Conservation (phyloP, 1,140 invertebrate species). For the Drosophila grimshawi region DNA sequence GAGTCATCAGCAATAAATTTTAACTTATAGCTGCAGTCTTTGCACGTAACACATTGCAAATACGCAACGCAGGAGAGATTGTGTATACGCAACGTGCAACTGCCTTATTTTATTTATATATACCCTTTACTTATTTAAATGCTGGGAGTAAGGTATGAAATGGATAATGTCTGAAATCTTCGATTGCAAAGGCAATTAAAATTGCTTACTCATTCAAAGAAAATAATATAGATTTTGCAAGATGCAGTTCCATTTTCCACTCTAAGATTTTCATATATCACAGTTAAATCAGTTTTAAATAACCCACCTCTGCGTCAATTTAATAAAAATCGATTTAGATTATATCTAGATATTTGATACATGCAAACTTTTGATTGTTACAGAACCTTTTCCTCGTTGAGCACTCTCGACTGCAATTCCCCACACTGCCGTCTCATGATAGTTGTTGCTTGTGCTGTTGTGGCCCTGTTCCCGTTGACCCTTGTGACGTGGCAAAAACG, state of each 20-base stretch:
- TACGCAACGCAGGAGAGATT: slow-evolving; percentile 27
- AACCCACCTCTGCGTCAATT: background rate
- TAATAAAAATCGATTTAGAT: background rate
- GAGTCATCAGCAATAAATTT: background rate
- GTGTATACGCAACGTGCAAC: slow-evolving; percentile 15
- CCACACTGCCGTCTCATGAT: background rate
- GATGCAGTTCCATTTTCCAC: no score
- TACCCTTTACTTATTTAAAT: background rate
- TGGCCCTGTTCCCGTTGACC: slow-evolving; percentile 23
- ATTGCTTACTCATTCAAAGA: background rate
- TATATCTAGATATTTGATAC: background rate
- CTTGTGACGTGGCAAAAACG: slow-evolving; percentile 53
- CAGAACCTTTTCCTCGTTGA: background rate
- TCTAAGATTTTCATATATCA: no score
- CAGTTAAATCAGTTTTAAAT: no score
- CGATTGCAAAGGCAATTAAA: background rate
- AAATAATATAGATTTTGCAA: no score
- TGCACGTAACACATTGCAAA: slow-evolving; percentile 70
- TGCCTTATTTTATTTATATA: slow-evolving; percentile 26
- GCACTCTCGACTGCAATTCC: background rate
- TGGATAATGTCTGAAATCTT: no score
- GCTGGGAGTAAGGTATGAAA: background rate
- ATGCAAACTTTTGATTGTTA: background rate
- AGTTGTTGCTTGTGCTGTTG: slow-evolving; percentile 24
- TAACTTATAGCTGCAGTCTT: slow-evolving; percentile 15